Conservation (phyloP, 1,140 invertebrate species). For the Cataglyphis hispanica region DNA sequence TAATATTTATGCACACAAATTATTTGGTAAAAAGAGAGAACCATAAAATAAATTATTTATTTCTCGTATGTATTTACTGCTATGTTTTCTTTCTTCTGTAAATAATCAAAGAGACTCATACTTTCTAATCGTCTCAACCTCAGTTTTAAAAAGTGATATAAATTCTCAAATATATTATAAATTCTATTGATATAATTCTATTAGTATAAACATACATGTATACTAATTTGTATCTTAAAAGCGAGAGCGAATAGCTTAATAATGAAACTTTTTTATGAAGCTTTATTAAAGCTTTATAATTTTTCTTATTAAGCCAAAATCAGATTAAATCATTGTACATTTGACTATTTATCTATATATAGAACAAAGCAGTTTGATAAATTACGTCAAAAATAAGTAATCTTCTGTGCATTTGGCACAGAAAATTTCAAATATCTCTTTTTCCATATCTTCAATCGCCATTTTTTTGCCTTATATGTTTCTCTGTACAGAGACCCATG, state of each 20-base stretch:
- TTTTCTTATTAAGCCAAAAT: not conserved
- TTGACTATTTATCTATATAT: conserved; percentile 35
- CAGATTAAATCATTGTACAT: not conserved
- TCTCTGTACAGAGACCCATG: conserved; percentile 1
- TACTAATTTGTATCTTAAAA: not conserved
- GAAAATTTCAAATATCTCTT: conserved; percentile 48
- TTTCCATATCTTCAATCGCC: not conserved
- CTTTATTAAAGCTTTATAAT: too few species aligned
- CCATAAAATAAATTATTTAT: not conserved
- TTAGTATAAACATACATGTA: not conserved
- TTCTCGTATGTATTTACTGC: not conserved
- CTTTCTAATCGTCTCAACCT: not conserved
- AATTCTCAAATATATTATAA: not conserved
- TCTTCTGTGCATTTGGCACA: conserved; percentile 42
- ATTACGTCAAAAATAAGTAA: conserved; percentile 21
- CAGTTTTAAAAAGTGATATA: conserved; percentile 9
- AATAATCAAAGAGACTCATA: not conserved
- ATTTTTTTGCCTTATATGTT: conserved; percentile 36
- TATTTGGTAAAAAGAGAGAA: not conserved
- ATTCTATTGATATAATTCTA: not conserved
- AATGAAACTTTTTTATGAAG: too few species aligned
- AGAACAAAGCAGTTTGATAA: not conserved
- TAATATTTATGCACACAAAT: not conserved
- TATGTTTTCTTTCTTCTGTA: not conserved
- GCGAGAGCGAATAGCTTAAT: not conserved